These are phyloP conservation scores for Anodontia alba DNA, from an alignment of 2,888 invertebrate species.

Conservation along the genomic window DNA sequence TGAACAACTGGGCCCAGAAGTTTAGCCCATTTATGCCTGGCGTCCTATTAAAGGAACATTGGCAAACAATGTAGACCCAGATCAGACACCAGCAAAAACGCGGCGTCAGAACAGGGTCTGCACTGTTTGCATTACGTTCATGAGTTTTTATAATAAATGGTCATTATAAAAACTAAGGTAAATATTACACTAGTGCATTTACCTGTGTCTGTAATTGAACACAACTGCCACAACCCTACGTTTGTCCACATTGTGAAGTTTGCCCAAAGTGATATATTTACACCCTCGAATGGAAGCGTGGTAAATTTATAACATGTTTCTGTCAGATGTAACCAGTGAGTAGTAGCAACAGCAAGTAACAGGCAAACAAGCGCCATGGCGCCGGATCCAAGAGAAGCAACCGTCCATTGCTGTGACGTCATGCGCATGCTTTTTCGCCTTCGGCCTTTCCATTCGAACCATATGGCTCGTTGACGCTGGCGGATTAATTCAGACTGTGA, in stretches of 20 bases:
- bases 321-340: conserved; percentile 72
- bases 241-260: conserved; percentile 56
- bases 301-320: conserved; percentile 42
- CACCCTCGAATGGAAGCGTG: not conserved
- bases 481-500: no score
- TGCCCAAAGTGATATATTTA: conserved; percentile 16
- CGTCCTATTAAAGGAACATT: no score
- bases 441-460: conserved; percentile 37
- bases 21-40: no score
- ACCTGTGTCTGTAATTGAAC: conserved; percentile 26
- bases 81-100: no score
- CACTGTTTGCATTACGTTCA: no score
- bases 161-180: no score
- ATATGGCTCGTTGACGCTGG: not conserved
- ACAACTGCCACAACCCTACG: conserved; percentile 71
- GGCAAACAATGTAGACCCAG: no score
- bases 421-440: conserved; percentile 35
- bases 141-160: no score
- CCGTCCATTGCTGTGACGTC: conserved; percentile 52
- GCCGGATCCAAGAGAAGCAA: conserved; percentile 69
- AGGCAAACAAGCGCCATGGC: conserved; percentile 68
- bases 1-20: no score
- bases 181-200: no score
- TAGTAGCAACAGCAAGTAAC: conserved; percentile 73
- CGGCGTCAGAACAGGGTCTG: no score